These are phyloP conservation scores for Lucinisca nassula DNA, from an alignment of 2,888 invertebrate species.

Conservation along the genomic window DNA sequence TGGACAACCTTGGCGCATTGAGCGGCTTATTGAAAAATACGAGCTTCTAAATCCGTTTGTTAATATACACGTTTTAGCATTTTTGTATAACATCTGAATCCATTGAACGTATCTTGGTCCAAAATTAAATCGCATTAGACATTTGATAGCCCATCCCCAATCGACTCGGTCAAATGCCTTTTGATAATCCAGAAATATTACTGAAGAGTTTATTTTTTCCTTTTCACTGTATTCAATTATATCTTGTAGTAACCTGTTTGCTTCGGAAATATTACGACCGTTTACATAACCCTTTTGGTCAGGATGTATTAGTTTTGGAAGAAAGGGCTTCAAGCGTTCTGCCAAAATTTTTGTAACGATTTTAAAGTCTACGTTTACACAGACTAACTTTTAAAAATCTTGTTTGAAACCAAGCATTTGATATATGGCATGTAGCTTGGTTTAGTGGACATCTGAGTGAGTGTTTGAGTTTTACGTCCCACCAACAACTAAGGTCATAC, in stretches of 20 bases:
- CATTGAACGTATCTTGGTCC: slow-evolving; percentile 2
- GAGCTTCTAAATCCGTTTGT: not conserved
- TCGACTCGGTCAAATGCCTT: slow-evolving; percentile 24
- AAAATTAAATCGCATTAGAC: slow-evolving; percentile 8
- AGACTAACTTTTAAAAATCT: too few species aligned
- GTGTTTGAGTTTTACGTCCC: too few species aligned
- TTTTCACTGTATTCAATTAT: slow-evolving; percentile 1
- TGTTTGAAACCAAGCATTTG: too few species aligned
- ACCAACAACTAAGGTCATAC: too few species aligned
- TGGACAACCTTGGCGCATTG: not conserved
- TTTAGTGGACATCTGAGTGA: too few species aligned
- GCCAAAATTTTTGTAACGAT: slow-evolving; percentile 13
- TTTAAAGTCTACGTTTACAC: slow-evolving; percentile 33
- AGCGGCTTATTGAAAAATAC: not conserved
- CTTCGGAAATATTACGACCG: slow-evolving; percentile 9
- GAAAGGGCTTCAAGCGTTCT: slow-evolving; percentile 6
- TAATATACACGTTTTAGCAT: not conserved
- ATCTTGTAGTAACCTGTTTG: slow-evolving; percentile 17
- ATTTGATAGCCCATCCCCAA: slow-evolving; percentile 16
- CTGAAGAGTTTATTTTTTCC: not conserved
- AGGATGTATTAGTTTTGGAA: slow-evolving; percentile 17
- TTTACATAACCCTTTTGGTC: slow-evolving; percentile 29
- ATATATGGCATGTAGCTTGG: too few species aligned
- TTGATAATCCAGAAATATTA: slow-evolving; percentile 14
- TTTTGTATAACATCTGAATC: not conserved